phyloP scores from a whole-genome alignment of 2,888 invertebrate species.

The Taenaris catops region DNA sequence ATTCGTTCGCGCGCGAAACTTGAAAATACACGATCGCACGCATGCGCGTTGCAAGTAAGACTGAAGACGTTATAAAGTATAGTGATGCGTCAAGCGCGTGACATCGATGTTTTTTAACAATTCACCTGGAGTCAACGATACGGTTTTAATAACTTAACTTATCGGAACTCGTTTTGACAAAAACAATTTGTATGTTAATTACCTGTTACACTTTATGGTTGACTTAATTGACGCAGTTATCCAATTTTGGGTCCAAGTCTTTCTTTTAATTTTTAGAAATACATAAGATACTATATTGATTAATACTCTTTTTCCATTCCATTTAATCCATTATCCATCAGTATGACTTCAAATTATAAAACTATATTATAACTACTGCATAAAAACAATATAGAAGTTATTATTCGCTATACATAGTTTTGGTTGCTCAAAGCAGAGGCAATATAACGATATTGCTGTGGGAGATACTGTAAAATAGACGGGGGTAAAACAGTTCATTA shows the following conservation, averaged over 20 bases:
- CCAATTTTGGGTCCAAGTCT: no score
- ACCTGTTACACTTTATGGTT: slow-evolving; percentile 1
- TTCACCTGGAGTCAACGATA: slow-evolving; percentile 4
- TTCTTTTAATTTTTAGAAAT: neutral
- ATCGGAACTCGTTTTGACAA: slow-evolving; percentile 11
- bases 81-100: slow-evolving; percentile 32
- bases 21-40: slow-evolving; percentile 58
- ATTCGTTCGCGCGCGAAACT: slow-evolving; percentile 32
- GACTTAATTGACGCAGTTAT: neutral
- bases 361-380: no score
- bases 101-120: slow-evolving; percentile 14
- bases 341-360: no score
- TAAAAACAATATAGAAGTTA: no score
- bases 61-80: slow-evolving; percentile 57
- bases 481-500: slow-evolving; percentile 76
- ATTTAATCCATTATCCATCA: no score
- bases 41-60: slow-evolving; percentile 61
- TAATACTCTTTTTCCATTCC: no score
- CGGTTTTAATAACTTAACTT: slow-evolving; percentile 8
- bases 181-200: slow-evolving; percentile 14
- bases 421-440: no score
- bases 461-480: no score
- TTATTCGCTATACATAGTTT: no score
- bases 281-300: no score
- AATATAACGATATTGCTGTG: no score